Conservation (phyloP, 2,113 vertebrate species). For the Dromiciops gliroides region DNA sequence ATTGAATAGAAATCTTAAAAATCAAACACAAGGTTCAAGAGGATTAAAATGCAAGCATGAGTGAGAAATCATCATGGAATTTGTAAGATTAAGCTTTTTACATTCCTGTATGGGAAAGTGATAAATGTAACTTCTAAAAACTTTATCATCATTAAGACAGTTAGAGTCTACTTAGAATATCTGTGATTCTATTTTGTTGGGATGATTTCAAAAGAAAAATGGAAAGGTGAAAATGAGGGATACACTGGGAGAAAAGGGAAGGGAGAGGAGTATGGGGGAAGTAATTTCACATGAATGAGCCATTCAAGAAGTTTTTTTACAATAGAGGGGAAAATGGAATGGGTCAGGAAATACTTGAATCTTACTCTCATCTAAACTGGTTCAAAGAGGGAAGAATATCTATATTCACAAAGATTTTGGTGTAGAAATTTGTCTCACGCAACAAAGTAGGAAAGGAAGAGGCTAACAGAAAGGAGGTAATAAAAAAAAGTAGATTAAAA, state of each 20-base stretch:
- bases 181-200: neutral
- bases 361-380: neutral
- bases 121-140: neutral
- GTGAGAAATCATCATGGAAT: neutral
- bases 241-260: neutral
- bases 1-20: neutral
- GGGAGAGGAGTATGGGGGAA: neutral
- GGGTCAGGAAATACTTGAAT: neutral
- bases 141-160: neutral
- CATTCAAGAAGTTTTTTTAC: neutral
- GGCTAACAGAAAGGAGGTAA: neutral
- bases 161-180: neutral
- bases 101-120: neutral
- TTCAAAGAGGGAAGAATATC: neutral
- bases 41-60: neutral
- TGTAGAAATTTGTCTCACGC: neutral
- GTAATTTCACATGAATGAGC: neutral
- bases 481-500: neutral
- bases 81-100: neutral
- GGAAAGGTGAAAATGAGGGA: neutral
- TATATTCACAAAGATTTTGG: neutral
- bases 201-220: neutral
- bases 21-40: neutral
- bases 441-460: neutral
- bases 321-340: neutral